Conservation (phyloP, 1,140 invertebrate genomes). For the Cotesia glomerata region DNA sequence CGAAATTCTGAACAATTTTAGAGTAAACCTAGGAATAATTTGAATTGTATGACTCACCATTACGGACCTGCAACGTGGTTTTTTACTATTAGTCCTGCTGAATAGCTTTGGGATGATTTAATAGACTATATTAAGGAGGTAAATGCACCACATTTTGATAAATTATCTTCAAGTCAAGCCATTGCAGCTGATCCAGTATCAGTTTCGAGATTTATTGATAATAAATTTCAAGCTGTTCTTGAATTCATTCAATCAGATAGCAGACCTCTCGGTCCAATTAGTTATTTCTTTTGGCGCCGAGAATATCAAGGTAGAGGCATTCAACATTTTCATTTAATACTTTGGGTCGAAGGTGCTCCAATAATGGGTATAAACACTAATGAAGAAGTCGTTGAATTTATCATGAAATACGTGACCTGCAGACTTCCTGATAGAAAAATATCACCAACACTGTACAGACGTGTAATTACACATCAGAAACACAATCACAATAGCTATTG, state of each 20-base stretch:
- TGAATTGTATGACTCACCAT: conserved; percentile 42
- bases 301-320: too few species aligned
- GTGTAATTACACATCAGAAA: conserved; percentile 31
- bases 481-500: conserved; percentile 37
- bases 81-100: conserved; percentile 50
- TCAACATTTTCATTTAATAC: conserved; percentile 48
- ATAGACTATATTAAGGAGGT: conserved; percentile 42
- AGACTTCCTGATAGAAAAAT: conserved; percentile 29
- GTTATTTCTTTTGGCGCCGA: conserved; percentile 16
- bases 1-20: conserved; percentile 45
- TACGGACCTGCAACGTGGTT: conserved; percentile 40
- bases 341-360: conserved; percentile 39
- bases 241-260: too few species aligned
- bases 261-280: too few species aligned
- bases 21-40: conserved; percentile 37
- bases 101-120: conserved; percentile 51
- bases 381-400: conserved; percentile 29
- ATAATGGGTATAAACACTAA: conserved; percentile 34
- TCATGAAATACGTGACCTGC: conserved; percentile 47
- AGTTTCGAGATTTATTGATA: too few species aligned
- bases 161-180: conserved; percentile 3
- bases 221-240: too few species aligned
- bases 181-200: too few species aligned
- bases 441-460: conserved; percentile 29
- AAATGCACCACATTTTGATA: conserved; percentile 35